Conservation (phyloP, 2,113 vertebrate species). For the Beaufortia kweichowensis region DNA sequence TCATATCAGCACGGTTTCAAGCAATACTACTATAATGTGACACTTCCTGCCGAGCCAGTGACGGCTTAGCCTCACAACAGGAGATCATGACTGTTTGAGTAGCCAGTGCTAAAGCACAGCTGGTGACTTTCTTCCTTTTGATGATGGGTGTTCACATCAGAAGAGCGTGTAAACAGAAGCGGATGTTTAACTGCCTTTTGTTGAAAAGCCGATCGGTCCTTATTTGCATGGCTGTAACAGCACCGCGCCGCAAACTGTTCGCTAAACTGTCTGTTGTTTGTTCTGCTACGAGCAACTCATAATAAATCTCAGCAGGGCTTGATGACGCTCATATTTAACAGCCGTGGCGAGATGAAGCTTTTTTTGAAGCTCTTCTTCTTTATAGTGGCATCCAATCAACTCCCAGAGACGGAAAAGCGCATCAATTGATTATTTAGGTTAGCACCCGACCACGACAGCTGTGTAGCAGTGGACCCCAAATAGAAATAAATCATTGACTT, state of each 20-base stretch:
- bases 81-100: slow-evolving; percentile 75
- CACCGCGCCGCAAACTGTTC: slow-evolving; percentile 19
- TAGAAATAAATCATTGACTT: slow-evolving; percentile 72
- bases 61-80: slow-evolving; percentile 72
- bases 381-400: slow-evolving; percentile 61
- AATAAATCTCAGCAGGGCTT: slow-evolving; percentile 65
- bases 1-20: slow-evolving; percentile 51
- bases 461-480: slow-evolving; percentile 72
- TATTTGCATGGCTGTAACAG: slow-evolving; percentile 16
- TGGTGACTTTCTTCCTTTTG: slow-evolving; percentile 64
- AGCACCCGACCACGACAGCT: slow-evolving; percentile 71
- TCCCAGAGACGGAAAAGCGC: slow-evolving; percentile 64
- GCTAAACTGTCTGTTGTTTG: slow-evolving; percentile 41
- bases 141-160: slow-evolving; percentile 54
- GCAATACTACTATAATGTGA: slow-evolving; percentile 56
- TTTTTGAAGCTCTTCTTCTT: slow-evolving; percentile 70
- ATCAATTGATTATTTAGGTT: slow-evolving; percentile 77
- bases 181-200: slow-evolving; percentile 66
- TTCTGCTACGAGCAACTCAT: slow-evolving; percentile 35
- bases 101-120: slow-evolving; percentile 61
- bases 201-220: slow-evolving; percentile 64
- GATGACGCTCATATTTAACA: slow-evolving; percentile 39
- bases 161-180: slow-evolving; percentile 47
- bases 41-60: slow-evolving; percentile 66
- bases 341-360: slow-evolving; percentile 56